Evolutionary conservation across 1,140 invertebrate species (phyloP), one percentile per base, ranked within the genome.

Genomic region (Trypoxylus dichotomus): DNA sequence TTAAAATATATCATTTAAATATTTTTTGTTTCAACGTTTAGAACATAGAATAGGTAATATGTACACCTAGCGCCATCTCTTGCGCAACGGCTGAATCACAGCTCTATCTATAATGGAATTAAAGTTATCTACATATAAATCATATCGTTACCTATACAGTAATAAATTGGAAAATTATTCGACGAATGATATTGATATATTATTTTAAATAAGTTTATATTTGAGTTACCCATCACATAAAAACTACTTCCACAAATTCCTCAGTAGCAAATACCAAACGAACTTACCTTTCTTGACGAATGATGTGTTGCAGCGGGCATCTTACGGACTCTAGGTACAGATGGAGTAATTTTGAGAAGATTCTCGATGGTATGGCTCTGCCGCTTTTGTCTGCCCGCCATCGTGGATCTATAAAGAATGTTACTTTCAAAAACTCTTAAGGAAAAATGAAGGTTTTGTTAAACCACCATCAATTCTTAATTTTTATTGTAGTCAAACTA

Each of bases 301-400:
- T 63, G 19, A 24, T 63, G 60, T 3, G 75, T 74, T 19, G 25
- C 24, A 25, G 75, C 72, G 10, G 60, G 24, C 10, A 24, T 24
- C 25, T 43, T 75, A 10, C 54, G 73, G 60, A n/a, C 76, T 75
- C 63, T 81, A 8, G 82, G 78, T 41, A 79, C 79, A 1, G 81
- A 77, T 54, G 82, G 79, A 21, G 60, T 63, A 74, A 82, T 78
- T 32, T 83, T 80, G 32, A 83, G 75, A 15, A 83, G 77, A 24
- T 81, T 81, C 58, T 83, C 79, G 43, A 83, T 83, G 25, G 82
- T 84, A 71, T 85, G 83, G 75, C 81, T 82, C 71, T 81, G 80
- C 27, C 79, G 79, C 68, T 84, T 85, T 41, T 80, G 79, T 75
- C 80, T 80, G 24, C 76, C 76, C 6, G 80, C 77, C 82, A 83